Conservation (phyloP, 2,888 invertebrate species). For the Entomobrya multifasciata region DNA sequence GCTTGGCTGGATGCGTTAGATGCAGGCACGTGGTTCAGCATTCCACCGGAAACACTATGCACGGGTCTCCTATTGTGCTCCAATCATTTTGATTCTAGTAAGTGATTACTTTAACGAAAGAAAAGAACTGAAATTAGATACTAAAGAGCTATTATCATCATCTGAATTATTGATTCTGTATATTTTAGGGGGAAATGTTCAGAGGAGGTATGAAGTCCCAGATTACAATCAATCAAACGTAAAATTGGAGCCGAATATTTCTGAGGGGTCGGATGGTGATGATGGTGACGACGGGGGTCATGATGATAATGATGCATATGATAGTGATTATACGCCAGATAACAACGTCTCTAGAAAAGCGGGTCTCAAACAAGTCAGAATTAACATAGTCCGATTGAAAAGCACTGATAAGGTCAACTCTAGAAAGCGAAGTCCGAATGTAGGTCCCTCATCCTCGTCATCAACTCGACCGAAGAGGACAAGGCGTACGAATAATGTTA, state of each 20-base stretch:
- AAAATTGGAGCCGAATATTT: constrained; percentile 6
- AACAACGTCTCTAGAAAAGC: background rate
- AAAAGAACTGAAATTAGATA: too few relatives aligned
- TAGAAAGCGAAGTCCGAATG: too few relatives aligned
- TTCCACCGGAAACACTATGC: constrained; percentile 52
- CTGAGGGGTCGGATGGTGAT: background rate
- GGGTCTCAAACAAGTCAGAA: background rate
- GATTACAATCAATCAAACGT: background rate
- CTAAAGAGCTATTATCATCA: too few relatives aligned
- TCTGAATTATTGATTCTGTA: too few relatives aligned
- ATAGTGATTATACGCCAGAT: constrained; percentile 11
- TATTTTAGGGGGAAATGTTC: constrained; percentile 44
- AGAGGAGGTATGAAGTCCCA: constrained; percentile 26
- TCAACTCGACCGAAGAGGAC: too few relatives aligned
- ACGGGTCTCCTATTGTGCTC: constrained; percentile 46
- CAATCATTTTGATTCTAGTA: constrained; percentile 51
- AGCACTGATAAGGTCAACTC: too few relatives aligned
- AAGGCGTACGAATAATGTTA: background rate
- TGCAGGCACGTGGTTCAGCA: constrained; percentile 55
- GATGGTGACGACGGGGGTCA: background rate
- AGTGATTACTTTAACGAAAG: background rate
- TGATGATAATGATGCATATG: background rate
- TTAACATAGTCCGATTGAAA: constrained; percentile 4
- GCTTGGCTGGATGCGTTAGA: constrained; percentile 59
- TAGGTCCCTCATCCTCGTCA: too few relatives aligned